A percentile compares a stretch with the other conserved stretches of the same genome.
These are phyloP conservation scores for Alentia gelatinosa DNA, from an alignment of 2,888 invertebrate species.

Conservation along the genomic window DNA sequence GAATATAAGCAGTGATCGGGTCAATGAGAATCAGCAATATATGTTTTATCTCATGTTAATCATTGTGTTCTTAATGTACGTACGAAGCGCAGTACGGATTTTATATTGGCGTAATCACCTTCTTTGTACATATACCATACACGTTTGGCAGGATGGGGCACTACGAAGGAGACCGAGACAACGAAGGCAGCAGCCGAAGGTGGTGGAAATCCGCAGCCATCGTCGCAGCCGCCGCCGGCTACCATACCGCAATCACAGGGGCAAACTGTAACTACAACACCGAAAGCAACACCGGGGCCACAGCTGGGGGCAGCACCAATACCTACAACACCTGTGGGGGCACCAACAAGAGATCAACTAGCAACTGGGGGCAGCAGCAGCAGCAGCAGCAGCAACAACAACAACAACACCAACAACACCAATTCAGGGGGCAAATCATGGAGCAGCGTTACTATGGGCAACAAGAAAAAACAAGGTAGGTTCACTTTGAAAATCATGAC, in stretches of 20 bases:
- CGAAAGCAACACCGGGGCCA: slow-evolving; percentile 48
- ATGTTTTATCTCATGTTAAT: neutral
- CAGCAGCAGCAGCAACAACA: slow-evolving; percentile 33
- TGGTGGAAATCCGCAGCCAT: slow-evolving; percentile 75
- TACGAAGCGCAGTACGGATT: too few species aligned
- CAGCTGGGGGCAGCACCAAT: slow-evolving; percentile 66
- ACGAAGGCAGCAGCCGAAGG: slow-evolving; percentile 63
- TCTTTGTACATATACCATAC: neutral
- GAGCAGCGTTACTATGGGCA: slow-evolving; percentile 81
- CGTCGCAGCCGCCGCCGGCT: slow-evolving; percentile 78
- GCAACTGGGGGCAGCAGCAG: slow-evolving; percentile 65
- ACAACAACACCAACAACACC: slow-evolving; percentile 61
- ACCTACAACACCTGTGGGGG: slow-evolving; percentile 51
- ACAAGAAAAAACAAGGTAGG: slow-evolving; percentile 56
- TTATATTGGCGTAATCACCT: too few species aligned
- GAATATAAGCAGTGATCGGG: too few species aligned
- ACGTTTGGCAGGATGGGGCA: slow-evolving; percentile 53
- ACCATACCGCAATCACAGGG: slow-evolving; percentile 69
- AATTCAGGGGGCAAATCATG: slow-evolving; percentile 76
- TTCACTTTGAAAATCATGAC: too few species aligned
- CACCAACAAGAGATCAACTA: slow-evolving; percentile 23
- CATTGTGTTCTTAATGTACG: too few species aligned
- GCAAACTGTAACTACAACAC: slow-evolving; percentile 66
- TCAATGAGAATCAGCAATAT: neutral
- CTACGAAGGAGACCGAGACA: slow-evolving; percentile 57